phyloP scores from a whole-genome alignment of 2,113 vertebrate genomes.

The Anhinga rufa region DNA sequence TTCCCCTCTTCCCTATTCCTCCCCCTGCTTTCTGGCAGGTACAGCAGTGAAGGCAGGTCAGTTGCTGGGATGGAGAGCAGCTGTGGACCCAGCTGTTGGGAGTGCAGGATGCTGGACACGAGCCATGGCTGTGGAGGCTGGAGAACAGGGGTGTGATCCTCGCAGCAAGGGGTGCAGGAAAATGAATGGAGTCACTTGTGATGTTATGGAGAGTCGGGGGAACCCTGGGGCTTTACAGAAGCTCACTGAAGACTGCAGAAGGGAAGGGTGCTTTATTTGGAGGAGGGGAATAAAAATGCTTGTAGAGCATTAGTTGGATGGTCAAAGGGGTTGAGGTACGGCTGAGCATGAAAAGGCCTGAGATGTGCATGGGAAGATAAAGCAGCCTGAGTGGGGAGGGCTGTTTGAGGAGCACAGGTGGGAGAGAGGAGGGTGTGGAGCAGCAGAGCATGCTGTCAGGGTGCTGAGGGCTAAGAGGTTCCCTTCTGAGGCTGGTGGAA shows the following conservation, averaged over 20 bases:
- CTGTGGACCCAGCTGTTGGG: neutral
- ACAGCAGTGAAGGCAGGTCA: neutral
- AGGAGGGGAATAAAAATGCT: neutral
- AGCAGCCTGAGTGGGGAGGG: neutral
- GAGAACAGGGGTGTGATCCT: neutral
- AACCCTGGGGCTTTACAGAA: neutral
- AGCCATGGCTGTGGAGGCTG: neutral
- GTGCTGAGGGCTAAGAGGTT: neutral
- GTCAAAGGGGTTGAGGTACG: neutral
- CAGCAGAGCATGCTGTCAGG: neutral
- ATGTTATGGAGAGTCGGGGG: neutral
- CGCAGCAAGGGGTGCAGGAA: neutral
- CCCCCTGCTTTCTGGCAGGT: neutral
- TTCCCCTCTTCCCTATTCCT: neutral
- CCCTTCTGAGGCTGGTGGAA: neutral
- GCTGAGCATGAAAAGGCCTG: neutral
- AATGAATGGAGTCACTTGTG: neutral
- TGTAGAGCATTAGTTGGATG: neutral
- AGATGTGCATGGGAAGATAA: neutral
- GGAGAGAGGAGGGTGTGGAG: neutral
- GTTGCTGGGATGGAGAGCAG: neutral
- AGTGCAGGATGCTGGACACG: neutral
- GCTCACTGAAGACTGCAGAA: fast-evolving
- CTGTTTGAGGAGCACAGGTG: neutral
- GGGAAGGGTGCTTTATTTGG: neutral